Base-by-base conservation (phyloP, 2,797 vertebrate species). In the Australoheros facetus region DNA sequence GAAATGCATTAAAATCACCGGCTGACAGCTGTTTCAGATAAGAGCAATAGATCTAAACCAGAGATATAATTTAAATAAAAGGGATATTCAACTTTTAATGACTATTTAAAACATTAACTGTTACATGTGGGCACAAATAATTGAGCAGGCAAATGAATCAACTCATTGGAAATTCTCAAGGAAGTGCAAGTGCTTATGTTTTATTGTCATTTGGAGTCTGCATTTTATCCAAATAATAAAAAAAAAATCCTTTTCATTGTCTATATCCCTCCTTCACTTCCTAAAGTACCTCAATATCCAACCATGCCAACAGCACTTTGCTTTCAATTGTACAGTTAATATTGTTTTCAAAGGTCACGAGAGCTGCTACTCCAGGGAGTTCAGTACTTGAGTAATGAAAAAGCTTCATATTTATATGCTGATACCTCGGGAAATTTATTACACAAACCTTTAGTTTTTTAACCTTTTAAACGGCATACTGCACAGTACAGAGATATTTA, bases 1-100 rank as follows among this genome's bases (percentile, higher is more conserved):
- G 51, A 84, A 58, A 66, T 58, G 59, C 37, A 75, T 75, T 55
- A 45, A 76, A 83, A 58, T 37, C 28, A 12, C 8, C 16, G 1
- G 4, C 58, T 26, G 32, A 72, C 45, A 71, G 71, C 75, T 81
- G 80, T n/a, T 79, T 77, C 32, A 62, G 13, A 11, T 7, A 17
- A 39, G 58, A 85, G 75, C 58, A 37, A 84, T 78, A 19, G 75
- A 60, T 45, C 6, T 39, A 69, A 72, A 80, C 17, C 12, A 56
- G n/a, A 62, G 23, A 71, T 16, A 23, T 0, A n/a, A 53, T 28
- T 39, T 48, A 56, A 42, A 59, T 71, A 34, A 55, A 57, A 75
- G 14, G 12, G 34, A 70, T 48, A 32, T 73, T 59, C 16, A 48
- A n/a, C 42, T 30, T 66, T 39, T 77, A 56, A 37, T 45, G 34